phyloP scores from a whole-genome alignment of 2,797 vertebrate genomes.

The Delichon dasypus region DNA sequence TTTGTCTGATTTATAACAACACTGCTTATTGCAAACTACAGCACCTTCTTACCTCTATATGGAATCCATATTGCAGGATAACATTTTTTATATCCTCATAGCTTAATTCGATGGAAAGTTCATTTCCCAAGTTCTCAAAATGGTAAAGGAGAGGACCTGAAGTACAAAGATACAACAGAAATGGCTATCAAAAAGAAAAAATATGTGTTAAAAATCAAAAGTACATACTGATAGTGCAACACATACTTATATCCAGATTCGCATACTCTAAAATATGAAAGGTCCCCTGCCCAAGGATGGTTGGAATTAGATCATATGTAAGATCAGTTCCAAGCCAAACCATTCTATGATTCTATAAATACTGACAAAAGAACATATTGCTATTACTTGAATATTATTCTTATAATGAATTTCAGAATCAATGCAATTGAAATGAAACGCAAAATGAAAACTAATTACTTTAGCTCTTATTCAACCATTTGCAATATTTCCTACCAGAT shows the following conservation, averaged over 20 bases:
- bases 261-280: not conserved
- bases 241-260: not conserved
- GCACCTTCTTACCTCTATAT: slow-evolving; percentile 85
- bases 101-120: slow-evolving; percentile 95
- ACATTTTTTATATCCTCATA: slow-evolving; percentile 94
- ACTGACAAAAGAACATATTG: not conserved
- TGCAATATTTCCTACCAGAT: not conserved
- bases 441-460: not conserved
- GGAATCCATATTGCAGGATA: slow-evolving; percentile 90
- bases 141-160: slow-evolving; percentile 95
- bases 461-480: not conserved
- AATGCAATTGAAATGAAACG: too few relatives aligned
- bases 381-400: not conserved
- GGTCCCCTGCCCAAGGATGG: not conserved
- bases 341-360: not conserved
- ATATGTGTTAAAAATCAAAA: not conserved
- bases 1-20: not conserved
- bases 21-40: not conserved
- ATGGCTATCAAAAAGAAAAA: not conserved
- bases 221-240: not conserved
- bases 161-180: slow-evolving; percentile 27
- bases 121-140: slow-evolving; percentile 97
- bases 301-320: not conserved
- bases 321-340: not conserved
- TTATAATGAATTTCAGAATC: not conserved